Percentiles rank a stretch among this genome's conserved stretches.
phyloP scores from a whole-genome alignment of 1,140 invertebrate species.

The Microplitis mediator region DNA sequence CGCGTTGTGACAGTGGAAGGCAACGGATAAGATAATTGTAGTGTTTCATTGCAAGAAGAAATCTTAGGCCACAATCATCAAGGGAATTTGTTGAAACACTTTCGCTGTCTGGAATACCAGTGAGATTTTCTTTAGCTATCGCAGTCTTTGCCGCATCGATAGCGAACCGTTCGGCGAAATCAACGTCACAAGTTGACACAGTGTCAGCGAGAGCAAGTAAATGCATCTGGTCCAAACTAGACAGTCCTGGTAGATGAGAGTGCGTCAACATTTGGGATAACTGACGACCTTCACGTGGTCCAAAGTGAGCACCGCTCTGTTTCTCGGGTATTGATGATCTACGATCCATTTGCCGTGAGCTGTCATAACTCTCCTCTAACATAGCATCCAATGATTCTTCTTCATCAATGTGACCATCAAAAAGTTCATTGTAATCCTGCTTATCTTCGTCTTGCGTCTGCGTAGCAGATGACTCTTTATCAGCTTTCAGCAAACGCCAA shows the following conservation, averaged over 20 bases:
- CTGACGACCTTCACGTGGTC: slow-evolving; percentile 78
- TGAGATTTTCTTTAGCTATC: slow-evolving; percentile 72
- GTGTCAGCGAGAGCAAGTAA: slow-evolving; percentile 96
- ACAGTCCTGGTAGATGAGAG: slow-evolving; percentile 94
- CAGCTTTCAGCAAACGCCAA: slow-evolving; percentile 93
- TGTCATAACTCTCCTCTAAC: slow-evolving; percentile 71
- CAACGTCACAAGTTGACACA: slow-evolving; percentile 89
- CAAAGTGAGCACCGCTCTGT: slow-evolving; percentile 80
- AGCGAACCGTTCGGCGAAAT: slow-evolving; percentile 83
- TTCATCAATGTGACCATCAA: slow-evolving; percentile 76
- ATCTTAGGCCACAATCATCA: slow-evolving; percentile 96
- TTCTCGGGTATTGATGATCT: slow-evolving; percentile 72
- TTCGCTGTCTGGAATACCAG: slow-evolving; percentile 69
- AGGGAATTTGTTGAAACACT: slow-evolving; percentile 78
- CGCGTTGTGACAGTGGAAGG: slow-evolving; percentile 85
- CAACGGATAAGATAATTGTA: slow-evolving; percentile 92
- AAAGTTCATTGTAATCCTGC: slow-evolving; percentile 86
- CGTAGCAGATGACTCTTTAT: slow-evolving; percentile 73
- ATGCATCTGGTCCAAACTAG: slow-evolving; percentile 99
- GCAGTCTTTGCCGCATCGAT: slow-evolving; percentile 77
- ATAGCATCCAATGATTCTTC: slow-evolving; percentile 85
- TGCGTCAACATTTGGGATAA: slow-evolving; percentile 91
- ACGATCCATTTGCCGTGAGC: slow-evolving; percentile 67
- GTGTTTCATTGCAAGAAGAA: slow-evolving; percentile 96
- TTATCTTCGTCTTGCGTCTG: slow-evolving; percentile 56